Evolutionary conservation across 2,888 invertebrate genomes (phyloP).

Genomic region (Seladonia tumulorum): DNA sequence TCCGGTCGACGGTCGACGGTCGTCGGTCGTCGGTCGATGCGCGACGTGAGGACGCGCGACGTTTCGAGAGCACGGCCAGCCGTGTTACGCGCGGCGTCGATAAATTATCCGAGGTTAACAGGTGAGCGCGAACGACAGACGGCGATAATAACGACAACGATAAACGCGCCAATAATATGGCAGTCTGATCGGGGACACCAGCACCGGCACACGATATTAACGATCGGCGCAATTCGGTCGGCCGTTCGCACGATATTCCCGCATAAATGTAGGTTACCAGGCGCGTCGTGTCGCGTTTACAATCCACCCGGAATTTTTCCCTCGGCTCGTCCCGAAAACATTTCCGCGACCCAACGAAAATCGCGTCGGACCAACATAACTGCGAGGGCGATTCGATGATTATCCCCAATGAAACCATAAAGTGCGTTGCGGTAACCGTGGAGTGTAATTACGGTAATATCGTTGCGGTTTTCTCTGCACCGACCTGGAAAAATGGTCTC

Average conservation of each 20-base stretch:
- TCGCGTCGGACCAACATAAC: neutral
- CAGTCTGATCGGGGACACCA: conserved; percentile 32
- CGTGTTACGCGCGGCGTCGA: conserved; percentile 58
- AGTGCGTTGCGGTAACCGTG: neutral
- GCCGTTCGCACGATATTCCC: conserved; percentile 18
- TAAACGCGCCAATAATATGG: conserved; percentile 69
- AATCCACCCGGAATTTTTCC: neutral
- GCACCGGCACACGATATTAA: conserved; percentile 47
- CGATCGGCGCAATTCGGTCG: conserved; percentile 50
- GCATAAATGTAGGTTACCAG: conserved; percentile 37
- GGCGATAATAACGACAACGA: conserved; percentile 68
- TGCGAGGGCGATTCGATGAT: neutral
- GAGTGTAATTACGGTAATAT: neutral
- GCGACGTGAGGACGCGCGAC: conserved; percentile 47
- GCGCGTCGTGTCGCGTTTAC: neutral
- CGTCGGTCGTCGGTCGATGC: conserved; percentile 33
- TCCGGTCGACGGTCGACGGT: conserved; percentile 31
- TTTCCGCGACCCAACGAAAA: no score
- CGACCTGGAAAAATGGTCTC: no score
- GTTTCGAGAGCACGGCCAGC: conserved; percentile 58
- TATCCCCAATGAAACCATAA: neutral
- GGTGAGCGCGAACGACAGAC: conserved; percentile 67
- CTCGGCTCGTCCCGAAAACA: neutral
- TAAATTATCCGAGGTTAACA: conserved; percentile 73
- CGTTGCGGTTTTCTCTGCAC: neutral